Conservation (phyloP, 2,888 invertebrate species). For the Leucoptera coffeella region DNA sequence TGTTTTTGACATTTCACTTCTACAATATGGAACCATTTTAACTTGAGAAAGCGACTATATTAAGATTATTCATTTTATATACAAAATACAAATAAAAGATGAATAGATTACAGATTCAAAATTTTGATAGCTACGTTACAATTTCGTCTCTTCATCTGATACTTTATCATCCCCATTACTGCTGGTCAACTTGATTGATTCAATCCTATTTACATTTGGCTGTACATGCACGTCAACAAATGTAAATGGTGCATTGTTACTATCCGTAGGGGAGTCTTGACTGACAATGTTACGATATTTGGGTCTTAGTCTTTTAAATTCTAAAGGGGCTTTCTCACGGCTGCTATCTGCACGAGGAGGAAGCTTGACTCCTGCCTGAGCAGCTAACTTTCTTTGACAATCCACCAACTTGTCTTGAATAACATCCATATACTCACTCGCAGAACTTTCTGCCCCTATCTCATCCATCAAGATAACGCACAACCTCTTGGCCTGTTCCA, state of each 20-base stretch:
- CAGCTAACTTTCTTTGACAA: constrained; percentile 32
- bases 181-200: constrained; percentile 10
- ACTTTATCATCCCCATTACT: constrained; percentile 11
- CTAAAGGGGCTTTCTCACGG: constrained; percentile 14
- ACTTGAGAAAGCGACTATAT: too few species aligned
- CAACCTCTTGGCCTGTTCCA: constrained; percentile 65
- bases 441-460: constrained; percentile 45
- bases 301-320: constrained; percentile 19
- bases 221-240: constrained; percentile 34
- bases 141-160: constrained; percentile 28
- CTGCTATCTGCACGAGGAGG: constrained; percentile 25
- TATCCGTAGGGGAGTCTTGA: constrained; percentile 27
- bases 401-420: constrained; percentile 47
- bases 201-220: neutral
- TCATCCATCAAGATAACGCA: constrained; percentile 56
- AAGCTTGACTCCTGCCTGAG: constrained; percentile 29
- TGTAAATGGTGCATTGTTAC: constrained; percentile 19
- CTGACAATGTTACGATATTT: constrained; percentile 22
- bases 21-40: too few species aligned
- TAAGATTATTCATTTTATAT: too few species aligned
- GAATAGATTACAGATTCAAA: too few species aligned
- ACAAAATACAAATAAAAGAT: too few species aligned
- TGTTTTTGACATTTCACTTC: too few species aligned
- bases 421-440: constrained; percentile 44
- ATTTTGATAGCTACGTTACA: too few species aligned